Evolutionary conservation across 2,888 invertebrate species (phyloP), one percentile per base, ranked within the genome.

Genomic region (Drosophila algonquin): DNA sequence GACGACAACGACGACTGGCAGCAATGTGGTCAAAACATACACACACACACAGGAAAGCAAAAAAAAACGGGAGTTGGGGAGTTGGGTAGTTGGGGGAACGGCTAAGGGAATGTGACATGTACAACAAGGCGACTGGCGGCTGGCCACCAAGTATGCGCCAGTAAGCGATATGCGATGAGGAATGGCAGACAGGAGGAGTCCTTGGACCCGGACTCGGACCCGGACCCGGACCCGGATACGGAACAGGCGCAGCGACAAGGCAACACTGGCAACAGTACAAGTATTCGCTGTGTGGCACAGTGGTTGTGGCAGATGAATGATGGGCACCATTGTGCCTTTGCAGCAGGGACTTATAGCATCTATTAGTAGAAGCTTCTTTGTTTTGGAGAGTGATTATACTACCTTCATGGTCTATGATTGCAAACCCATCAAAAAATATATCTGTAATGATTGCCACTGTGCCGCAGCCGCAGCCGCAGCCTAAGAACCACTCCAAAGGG

Each of bases 101-200:
- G 30, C 8, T 2, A 7, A 8, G 30, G 30, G 40, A 58, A 67
- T 73, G 75, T 73, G 73, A 73, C 73, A 73, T 58, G 58, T 50
- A 61, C 60, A 73, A 73, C 73, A 60, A 73, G 73, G 57, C 67
- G 67, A 67, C 73, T 73, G 64, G 56, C 53, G 72, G 46, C 73
- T 58, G 60, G 35, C 73, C 73, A 73, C 73, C 63, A 73, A 74
- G 59, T 74, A 74, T 74, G 74, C 59, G 40, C 61, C 47, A 68
- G 73, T 74, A 74, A 74, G 75, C 65, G 75, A 74, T 74, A 74
- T 59, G 51, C 72, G 47, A 50, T 50, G 70, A 67, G 53, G 21
- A 60, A 55, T 67, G 69, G 50, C 64, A 40, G 24, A 48, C 57
- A 35, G 35, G 35, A 35, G 48, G 9, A 45, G 48, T 44, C 55